These are phyloP conservation scores for Lethenteron camtschaticum DNA, from an alignment of 2,113 vertebrate genomes.

Conservation along the genomic window DNA sequence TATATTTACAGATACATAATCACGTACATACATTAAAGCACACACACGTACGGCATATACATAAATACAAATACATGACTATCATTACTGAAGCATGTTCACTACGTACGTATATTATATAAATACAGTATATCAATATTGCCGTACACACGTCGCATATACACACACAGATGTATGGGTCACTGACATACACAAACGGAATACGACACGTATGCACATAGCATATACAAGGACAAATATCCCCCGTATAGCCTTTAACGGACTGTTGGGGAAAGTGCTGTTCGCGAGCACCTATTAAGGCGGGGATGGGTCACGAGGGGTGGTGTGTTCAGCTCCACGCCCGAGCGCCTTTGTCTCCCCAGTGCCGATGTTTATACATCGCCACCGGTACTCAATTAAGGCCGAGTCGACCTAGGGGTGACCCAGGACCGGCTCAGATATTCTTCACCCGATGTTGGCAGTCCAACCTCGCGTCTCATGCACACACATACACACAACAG, in stretches of 20 bases:
- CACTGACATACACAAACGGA: slow-evolving; percentile 13
- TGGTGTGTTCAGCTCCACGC: too few relatives aligned
- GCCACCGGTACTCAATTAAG: too few relatives aligned
- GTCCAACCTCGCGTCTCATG: too few relatives aligned
- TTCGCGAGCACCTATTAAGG: too few relatives aligned
- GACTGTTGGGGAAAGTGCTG: not conserved
- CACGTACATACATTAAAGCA: slow-evolving; percentile 11
- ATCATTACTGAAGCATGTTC: not conserved
- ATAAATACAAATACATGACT: not conserved
- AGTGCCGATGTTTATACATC: too few relatives aligned
- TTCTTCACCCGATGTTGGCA: too few relatives aligned
- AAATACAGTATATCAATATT: slow-evolving; percentile 18
- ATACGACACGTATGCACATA: slow-evolving; percentile 14
- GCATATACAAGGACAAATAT: slow-evolving; percentile 28
- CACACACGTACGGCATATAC: slow-evolving; percentile 8
- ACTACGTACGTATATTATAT: not conserved
- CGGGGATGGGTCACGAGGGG: too few relatives aligned
- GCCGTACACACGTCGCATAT: slow-evolving; percentile 31
- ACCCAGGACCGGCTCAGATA: too few relatives aligned
- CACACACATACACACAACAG: too few relatives aligned
- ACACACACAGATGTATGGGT: slow-evolving; percentile 10
- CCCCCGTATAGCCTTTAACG: slow-evolving; percentile 12
- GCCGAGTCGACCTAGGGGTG: too few relatives aligned
- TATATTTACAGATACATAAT: not conserved
- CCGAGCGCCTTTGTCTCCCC: too few relatives aligned